phyloP scores from a whole-genome alignment of 2,888 invertebrate species.

The Chymomyza fuscimana region DNA sequence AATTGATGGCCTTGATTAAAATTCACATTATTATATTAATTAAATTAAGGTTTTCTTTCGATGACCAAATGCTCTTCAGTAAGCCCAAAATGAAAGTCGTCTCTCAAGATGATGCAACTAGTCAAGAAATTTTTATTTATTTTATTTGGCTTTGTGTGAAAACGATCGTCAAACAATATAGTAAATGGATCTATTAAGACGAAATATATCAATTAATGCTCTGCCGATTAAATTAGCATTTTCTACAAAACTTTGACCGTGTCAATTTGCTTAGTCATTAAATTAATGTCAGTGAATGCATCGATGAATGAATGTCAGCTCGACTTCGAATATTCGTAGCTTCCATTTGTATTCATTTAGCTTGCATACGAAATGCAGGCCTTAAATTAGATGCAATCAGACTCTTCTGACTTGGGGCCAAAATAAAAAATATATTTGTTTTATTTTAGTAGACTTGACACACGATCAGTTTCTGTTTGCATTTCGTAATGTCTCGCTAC shows the following conservation, averaged over 20 bases:
- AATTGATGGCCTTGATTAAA: conserved; percentile 56
- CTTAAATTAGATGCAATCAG: too few species aligned
- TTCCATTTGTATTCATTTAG: not conserved
- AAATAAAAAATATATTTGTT: not conserved
- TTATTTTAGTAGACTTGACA: not conserved
- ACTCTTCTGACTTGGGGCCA: not conserved
- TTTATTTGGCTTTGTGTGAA: conserved; percentile 10
- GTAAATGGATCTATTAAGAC: not conserved
- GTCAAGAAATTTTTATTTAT: conserved; percentile 18
- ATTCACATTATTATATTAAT: conserved; percentile 13
- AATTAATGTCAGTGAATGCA: not conserved
- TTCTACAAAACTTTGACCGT: not conserved
- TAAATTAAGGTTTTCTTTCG: conserved; percentile 16
- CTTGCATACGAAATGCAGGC: not conserved
- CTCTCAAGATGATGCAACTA: conserved; percentile 31
- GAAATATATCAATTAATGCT: not conserved
- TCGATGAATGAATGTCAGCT: not conserved
- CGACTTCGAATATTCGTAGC: too few species aligned
- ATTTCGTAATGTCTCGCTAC: not conserved
- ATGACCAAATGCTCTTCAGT: conserved; percentile 10
- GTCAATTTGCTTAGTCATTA: not conserved
- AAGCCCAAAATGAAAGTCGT: conserved; percentile 29
- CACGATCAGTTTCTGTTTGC: not conserved
- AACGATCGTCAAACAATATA: conserved; percentile 6
- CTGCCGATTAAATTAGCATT: too few species aligned